Conservation (phyloP, 2,113 vertebrate genomes). For the Camelus bactrianus region DNA sequence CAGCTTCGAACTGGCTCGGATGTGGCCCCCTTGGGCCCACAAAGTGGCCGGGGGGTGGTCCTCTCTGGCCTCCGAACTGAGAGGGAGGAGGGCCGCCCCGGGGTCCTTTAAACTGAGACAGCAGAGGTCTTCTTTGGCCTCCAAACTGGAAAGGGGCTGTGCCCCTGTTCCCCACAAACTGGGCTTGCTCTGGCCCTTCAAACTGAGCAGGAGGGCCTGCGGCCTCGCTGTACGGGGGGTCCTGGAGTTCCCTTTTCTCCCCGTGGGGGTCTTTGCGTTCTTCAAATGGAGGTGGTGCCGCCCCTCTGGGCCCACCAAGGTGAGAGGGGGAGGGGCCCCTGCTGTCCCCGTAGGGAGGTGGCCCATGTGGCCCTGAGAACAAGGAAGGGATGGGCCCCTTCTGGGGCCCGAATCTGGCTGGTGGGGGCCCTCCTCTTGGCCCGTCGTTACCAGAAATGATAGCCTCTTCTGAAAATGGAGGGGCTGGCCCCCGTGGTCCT, state of each 20-base stretch:
- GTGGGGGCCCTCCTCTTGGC: constrained; percentile 87
- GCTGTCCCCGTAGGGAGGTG: constrained; percentile 89
- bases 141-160: constrained; percentile 84
- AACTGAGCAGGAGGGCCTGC: constrained; percentile 86
- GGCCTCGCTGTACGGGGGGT: constrained; percentile 89
- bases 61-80: constrained; percentile 91
- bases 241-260: constrained; percentile 88
- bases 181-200: constrained; percentile 85
- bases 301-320: constrained; percentile 90
- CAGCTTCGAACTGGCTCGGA: constrained; percentile 84
- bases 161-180: constrained; percentile 88
- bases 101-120: constrained; percentile 86
- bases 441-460: constrained; percentile 87
- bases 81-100: constrained; percentile 86
- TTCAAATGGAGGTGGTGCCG: constrained; percentile 89
- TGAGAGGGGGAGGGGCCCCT: constrained; percentile 90
- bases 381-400: constrained; percentile 91
- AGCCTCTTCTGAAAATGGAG: constrained; percentile 86
- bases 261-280: constrained; percentile 88
- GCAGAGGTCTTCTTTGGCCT: constrained; percentile 85
- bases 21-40: constrained; percentile 90
- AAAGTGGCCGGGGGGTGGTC: constrained; percentile 88
- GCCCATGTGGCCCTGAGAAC: constrained; percentile 92
- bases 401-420: constrained; percentile 90
- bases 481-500: constrained; percentile 88